These are phyloP conservation scores for Oikopleura albicans DNA, from an alignment of 23 tunicate genomes.

Conservation along the genomic window DNA sequence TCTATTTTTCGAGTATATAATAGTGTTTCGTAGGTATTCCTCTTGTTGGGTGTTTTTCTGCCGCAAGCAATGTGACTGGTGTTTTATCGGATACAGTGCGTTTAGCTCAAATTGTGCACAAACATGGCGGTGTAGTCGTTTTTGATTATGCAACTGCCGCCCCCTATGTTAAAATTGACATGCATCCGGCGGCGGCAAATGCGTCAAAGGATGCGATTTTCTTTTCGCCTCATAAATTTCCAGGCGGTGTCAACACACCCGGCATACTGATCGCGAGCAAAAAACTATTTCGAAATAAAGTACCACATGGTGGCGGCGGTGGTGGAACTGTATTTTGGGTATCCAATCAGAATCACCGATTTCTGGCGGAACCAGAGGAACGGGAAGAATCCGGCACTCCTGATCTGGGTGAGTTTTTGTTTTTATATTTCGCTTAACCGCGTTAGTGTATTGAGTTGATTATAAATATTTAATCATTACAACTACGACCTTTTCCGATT, in stretches of 20 bases:
- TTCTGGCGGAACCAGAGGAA: constrained; percentile 55
- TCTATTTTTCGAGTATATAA: too few species aligned
- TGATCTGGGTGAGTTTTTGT: constrained; percentile 25
- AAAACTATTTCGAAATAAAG: constrained; percentile 36
- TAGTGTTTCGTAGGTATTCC: constrained; percentile 25
- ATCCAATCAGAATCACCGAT: constrained; percentile 41
- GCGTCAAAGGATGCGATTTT: constrained; percentile 87
- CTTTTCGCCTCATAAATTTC: constrained; percentile 73
- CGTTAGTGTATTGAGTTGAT: too few species aligned
- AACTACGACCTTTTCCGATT: too few species aligned
- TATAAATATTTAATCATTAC: too few species aligned
- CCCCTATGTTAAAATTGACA: constrained; percentile 70
- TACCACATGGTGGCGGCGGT: constrained; percentile 41
- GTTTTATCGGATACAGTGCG: constrained; percentile 31
- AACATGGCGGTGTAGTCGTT: constrained; percentile 47
- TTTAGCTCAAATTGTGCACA: constrained; percentile 37
- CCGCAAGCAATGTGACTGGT: constrained; percentile 91
- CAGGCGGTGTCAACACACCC: constrained; percentile 89
- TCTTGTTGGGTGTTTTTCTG: constrained; percentile 77
- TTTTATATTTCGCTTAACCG: too few species aligned
- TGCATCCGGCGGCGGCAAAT: constrained; percentile 53
- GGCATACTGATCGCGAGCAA: constrained; percentile 70
- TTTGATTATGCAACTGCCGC: constrained; percentile 99
- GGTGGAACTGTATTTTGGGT: constrained; percentile 95
- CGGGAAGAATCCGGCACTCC: constrained; percentile 96